These are phyloP conservation scores for Lamproptera curius DNA, from an alignment of 2,888 invertebrate genomes.

Conservation along the genomic window DNA sequence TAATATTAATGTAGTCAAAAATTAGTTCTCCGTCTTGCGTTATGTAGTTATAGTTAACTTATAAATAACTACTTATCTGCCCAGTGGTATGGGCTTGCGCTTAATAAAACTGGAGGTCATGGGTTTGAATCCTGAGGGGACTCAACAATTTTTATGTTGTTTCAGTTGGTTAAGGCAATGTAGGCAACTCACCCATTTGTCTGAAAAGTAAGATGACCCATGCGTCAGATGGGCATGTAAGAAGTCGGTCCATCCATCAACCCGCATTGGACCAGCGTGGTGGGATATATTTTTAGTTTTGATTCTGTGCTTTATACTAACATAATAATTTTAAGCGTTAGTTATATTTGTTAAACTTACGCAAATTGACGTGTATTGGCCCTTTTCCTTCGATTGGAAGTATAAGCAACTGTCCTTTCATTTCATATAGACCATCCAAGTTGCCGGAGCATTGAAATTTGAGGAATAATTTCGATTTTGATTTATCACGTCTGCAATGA, in stretches of 20 bases:
- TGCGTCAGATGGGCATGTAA: too few species aligned
- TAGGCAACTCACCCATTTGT: too few species aligned
- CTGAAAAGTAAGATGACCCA: too few species aligned
- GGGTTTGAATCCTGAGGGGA: too few species aligned
- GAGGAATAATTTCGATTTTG: conserved; percentile 31
- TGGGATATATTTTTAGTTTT: background rate
- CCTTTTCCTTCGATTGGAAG: conserved; percentile 49
- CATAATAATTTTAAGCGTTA: background rate
- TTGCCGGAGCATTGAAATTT: conserved; percentile 33
- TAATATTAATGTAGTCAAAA: too few species aligned
- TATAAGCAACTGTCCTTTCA: conserved; percentile 45
- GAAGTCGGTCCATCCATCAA: too few species aligned
- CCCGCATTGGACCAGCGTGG: too few species aligned
- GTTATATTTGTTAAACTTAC: conserved; percentile 27
- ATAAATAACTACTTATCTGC: background rate
- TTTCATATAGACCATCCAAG: conserved; percentile 42
- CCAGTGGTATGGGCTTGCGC: too few species aligned
- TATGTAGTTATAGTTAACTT: background rate
- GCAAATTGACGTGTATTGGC: conserved; percentile 33
- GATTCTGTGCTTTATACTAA: background rate
- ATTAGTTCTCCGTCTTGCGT: background rate
- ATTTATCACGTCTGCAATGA: conserved; percentile 37
- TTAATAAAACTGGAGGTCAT: too few species aligned
- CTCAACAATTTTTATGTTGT: too few species aligned
- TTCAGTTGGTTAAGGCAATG: too few species aligned